Percentiles rank a stretch among this genome's conserved stretches.
phyloP scores from a whole-genome alignment of 2,113 vertebrate genomes.

The Apodemus speciosus region DNA sequence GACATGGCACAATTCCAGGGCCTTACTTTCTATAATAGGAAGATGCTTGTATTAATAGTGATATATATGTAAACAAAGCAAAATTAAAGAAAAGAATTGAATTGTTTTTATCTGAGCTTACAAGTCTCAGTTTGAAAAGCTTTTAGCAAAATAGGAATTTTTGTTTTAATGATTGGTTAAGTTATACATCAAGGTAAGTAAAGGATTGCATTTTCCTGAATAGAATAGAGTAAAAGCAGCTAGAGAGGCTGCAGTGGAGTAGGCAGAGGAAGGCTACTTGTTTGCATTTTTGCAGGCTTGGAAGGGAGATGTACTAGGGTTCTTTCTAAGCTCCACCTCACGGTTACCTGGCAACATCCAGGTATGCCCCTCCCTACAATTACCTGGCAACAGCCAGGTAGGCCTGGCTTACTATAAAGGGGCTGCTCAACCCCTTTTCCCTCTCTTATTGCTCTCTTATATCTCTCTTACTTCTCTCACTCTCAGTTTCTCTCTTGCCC shows the following conservation, averaged over 20 bases:
- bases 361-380: no score
- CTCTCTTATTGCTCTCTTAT: no score
- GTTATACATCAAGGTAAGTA: background rate
- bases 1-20: background rate
- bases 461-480: no score
- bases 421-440: no score
- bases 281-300: background rate
- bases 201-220: background rate
- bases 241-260: background rate
- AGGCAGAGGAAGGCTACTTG: background rate
- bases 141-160: background rate
- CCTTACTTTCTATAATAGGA: background rate
- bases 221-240: background rate
- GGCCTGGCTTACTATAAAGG: no score
- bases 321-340: no score
- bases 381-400: no score
- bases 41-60: background rate
- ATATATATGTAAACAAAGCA: background rate
- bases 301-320: background rate
- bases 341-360: no score
- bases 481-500: no score
- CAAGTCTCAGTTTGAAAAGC: slow-evolving; percentile 12
- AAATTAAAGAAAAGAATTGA: background rate
- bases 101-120: background rate
- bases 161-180: background rate